These are phyloP conservation scores for Petrocephalus sullivani DNA, from an alignment of 2,797 vertebrate species.

Conservation along the genomic window DNA sequence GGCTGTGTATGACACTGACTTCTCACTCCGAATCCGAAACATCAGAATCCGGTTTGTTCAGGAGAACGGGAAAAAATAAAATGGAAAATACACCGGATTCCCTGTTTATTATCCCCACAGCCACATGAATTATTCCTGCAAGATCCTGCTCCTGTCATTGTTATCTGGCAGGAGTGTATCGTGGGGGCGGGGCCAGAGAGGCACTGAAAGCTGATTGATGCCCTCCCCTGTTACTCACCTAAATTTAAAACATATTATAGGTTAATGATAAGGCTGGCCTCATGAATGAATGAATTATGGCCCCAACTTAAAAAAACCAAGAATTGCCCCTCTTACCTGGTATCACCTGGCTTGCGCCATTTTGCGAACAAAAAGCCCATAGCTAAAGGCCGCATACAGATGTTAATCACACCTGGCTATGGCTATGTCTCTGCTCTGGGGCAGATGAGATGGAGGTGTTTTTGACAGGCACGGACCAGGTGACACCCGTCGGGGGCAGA, in stretches of 20 bases:
- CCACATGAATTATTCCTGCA: neutral
- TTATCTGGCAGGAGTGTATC: neutral
- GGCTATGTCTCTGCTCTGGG: neutral
- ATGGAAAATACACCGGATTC: neutral
- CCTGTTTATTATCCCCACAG: neutral
- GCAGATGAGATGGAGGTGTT: neutral
- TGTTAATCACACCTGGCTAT: neutral
- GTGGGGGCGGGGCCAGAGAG: neutral
- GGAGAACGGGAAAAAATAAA: neutral
- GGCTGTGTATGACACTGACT: neutral
- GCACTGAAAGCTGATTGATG: neutral
- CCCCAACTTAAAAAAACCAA: neutral
- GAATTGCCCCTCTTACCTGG: too few relatives aligned
- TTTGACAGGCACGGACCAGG: neutral
- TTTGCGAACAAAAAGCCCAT: too few relatives aligned
- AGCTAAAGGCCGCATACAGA: neutral
- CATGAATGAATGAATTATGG: neutral
- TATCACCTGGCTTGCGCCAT: too few relatives aligned
- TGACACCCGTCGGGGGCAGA: neutral
- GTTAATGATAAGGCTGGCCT: neutral
- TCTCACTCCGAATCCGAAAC: neutral
- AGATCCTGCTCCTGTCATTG: neutral
- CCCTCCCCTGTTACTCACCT: neutral
- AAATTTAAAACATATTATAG: neutral
- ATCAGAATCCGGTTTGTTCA: neutral